These are phyloP conservation scores for Heliothis virescens DNA, from an alignment of 1,140 invertebrate species.

Conservation along the genomic window DNA sequence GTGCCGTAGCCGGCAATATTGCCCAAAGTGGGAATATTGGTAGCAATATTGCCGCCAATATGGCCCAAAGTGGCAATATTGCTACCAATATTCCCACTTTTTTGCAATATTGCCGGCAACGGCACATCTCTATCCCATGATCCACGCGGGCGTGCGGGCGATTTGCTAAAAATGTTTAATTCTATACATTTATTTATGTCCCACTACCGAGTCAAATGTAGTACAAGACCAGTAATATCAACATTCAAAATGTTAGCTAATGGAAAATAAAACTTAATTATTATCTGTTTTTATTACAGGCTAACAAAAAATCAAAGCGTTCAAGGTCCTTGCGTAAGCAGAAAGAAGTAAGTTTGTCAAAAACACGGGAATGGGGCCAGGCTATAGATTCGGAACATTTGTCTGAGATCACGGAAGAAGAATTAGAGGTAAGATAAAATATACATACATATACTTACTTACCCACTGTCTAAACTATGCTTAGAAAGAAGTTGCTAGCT, in stretches of 20 bases:
- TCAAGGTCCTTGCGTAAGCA: constrained; percentile 89
- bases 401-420: constrained; percentile 98
- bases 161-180: too few species aligned
- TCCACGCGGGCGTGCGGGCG: too few species aligned
- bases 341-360: constrained; percentile 96
- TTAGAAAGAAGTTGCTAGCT: neutral
- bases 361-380: constrained; percentile 99
- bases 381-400: constrained; percentile 98
- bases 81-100: too few species aligned
- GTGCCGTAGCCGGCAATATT: too few species aligned
- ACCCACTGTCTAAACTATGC: neutral
- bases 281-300: constrained; percentile 71
- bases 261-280: neutral
- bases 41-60: too few species aligned
- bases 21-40: too few species aligned
- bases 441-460: constrained; percentile 11
- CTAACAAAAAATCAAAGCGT: constrained; percentile 89
- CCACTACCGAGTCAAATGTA: too few species aligned
- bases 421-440: constrained; percentile 91
- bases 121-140: too few species aligned
- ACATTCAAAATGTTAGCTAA: neutral
- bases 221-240: too few species aligned
- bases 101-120: too few species aligned
- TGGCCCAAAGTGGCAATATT: too few species aligned
- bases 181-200: too few species aligned